phyloP scores from a whole-genome alignment of 30 jellyfish, hydroid and myxozoan species.

The Cassiopea andromeda region DNA sequence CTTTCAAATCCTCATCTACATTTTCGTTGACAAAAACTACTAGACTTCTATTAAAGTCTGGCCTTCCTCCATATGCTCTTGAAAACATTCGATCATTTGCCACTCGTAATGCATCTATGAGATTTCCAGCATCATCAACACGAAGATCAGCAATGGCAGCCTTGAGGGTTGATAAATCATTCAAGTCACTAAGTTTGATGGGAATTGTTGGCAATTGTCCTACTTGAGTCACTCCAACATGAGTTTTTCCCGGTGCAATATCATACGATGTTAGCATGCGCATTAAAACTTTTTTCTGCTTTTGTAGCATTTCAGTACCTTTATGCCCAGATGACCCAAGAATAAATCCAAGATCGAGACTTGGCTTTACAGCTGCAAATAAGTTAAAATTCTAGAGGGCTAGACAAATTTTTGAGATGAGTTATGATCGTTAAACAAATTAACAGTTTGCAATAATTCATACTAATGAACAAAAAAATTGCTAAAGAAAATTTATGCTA shows the following conservation, averaged over 20 bases:
- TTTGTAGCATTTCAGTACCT: conserved; percentile 27
- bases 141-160: neutral
- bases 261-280: conserved; percentile 75
- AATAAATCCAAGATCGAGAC: conserved; percentile 72
- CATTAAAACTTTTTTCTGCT: conserved; percentile 46
- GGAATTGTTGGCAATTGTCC: conserved; percentile 39
- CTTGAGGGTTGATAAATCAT: neutral
- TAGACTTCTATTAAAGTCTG: conserved; percentile 58
- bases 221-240: conserved; percentile 66
- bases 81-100: conserved; percentile 41
- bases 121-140: conserved; percentile 5
- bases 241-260: conserved; percentile 70
- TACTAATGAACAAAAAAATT: too few species aligned
- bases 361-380: conserved; percentile 19
- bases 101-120: conserved; percentile 25
- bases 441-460: too few species aligned
- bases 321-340: conserved; percentile 65
- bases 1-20: conserved; percentile 13
- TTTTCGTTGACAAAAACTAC: conserved; percentile 55
- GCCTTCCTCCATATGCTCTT: conserved; percentile 76
- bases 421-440: too few species aligned
- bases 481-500: too few species aligned
- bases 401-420: too few species aligned
- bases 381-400: neutral
- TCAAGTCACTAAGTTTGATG: conserved; percentile 38